Base-by-base conservation (phyloP, 2,797 vertebrate species). In the Rallus crepitans region DNA sequence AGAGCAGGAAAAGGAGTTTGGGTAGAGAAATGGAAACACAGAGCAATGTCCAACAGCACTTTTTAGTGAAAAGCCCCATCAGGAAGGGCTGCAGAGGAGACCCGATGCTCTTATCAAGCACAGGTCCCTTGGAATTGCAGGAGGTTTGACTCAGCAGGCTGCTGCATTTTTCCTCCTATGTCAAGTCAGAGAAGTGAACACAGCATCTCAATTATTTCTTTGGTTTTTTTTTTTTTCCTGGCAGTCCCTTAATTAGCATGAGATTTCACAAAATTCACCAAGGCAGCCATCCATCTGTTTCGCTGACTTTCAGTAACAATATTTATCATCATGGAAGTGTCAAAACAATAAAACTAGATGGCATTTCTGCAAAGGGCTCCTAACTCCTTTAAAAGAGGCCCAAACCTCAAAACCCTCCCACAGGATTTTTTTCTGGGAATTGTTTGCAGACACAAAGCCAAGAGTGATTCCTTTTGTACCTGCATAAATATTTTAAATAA, bases 271-370 rank as follows among this genome's bases (percentile, higher is more conserved):
- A 96, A 96, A 96, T 87, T 89, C 68, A 1, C 93, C 90, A 65
- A 96, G 93, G 94, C 95, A 96, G 93, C 78, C 95, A 96, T 95
- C 96, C 96, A 97, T 97, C 96, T 96, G 96, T 80, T 96, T 95
- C 92, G 78, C 81, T 96, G 96, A 95, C 94, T 97, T 94, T 68
- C 92, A 95, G 93, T 63, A 93, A 90, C 95, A 97, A 96, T 96
- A 97, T 97, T 97, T 96, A 96, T 96, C 90, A 65, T 91, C 65
- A 88, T 30, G 7, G 30, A 93, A 94, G 93, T 96, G 96, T 97
- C 96, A 96, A 96, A 97, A 96, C 96, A 97, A 95, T 96, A 92
- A 95, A 97, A 92, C 77, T 93, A 92, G 90, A 89, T 81, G 92
- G 95, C 93, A 85, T 95, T 97, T 96, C 95, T 95, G 93, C 92